A percentile compares a stretch with the other conserved stretches of the same genome.
Conservation (phyloP, 2,797 vertebrate genomes). For the Cuniculus paca region DNA sequence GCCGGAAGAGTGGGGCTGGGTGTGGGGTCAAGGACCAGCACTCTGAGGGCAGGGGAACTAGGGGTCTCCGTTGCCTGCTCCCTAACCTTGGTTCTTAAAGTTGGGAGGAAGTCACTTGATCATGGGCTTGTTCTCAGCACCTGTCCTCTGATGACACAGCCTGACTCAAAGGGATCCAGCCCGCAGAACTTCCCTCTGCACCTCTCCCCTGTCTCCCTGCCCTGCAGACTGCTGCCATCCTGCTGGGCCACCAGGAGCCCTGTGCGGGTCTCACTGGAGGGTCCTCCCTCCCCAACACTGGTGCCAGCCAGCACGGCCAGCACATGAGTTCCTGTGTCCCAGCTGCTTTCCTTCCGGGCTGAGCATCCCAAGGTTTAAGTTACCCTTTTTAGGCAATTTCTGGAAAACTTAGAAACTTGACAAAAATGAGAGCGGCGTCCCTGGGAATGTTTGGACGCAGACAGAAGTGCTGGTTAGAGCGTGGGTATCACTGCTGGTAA, state of each 20-base stretch:
- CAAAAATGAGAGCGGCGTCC: neutral
- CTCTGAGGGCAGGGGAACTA: neutral
- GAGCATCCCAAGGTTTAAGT: neutral
- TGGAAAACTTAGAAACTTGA: neutral
- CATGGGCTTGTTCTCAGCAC: neutral
- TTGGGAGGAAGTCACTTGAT: neutral
- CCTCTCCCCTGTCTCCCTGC: too few species aligned
- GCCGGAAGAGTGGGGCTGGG: rapidly evolving
- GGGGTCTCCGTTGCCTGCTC: neutral
- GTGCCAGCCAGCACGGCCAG: too few species aligned
- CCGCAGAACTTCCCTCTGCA: neutral
- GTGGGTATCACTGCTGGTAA: neutral
- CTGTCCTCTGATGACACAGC: too few species aligned
- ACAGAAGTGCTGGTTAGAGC: neutral
- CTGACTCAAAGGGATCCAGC: neutral
- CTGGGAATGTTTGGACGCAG: neutral
- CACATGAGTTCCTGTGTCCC: neutral
- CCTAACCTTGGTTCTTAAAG: neutral
- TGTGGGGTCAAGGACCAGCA: neutral
- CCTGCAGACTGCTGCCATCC: neutral
- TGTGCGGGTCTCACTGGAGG: neutral
- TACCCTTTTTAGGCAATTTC: neutral
- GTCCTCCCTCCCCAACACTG: neutral
- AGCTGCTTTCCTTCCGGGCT: neutral
- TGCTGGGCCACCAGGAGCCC: neutral